Conservation (phyloP, 2,888 invertebrate genomes). For the Dasysyrphus tricinctus region DNA sequence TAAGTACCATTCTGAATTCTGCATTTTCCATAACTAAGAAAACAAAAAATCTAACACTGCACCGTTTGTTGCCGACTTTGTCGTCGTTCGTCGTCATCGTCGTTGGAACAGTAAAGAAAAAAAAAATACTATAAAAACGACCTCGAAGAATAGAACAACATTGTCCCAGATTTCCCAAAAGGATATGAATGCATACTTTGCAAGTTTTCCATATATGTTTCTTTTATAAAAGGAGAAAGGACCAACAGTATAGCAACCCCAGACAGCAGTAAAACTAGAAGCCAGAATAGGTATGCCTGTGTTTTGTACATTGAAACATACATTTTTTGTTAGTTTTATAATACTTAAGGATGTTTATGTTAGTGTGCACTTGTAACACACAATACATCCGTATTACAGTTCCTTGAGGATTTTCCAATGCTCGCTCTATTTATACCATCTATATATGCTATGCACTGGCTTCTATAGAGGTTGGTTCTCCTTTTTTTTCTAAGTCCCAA, state of each 20-base stretch:
- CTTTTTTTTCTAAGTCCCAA: conserved; percentile 36
- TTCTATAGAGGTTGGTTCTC: neutral
- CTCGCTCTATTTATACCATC: neutral
- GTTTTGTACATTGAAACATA: conserved; percentile 62
- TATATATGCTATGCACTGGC: neutral
- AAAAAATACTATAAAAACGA: conserved; percentile 37
- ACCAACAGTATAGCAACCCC: conserved; percentile 13
- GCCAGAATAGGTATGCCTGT: conserved; percentile 25
- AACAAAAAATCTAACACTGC: conserved; percentile 28
- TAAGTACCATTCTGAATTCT: conserved; percentile 66
- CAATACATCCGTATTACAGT: conserved; percentile 46
- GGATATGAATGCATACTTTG: conserved; percentile 73
- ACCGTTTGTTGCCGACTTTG: conserved; percentile 10
- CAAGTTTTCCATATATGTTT: conserved; percentile 54
- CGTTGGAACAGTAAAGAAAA: conserved; percentile 18
- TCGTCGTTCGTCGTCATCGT: conserved; percentile 8
- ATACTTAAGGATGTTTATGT: conserved; percentile 37
- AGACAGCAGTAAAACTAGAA: conserved; percentile 45
- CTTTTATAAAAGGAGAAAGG: conserved; percentile 1
- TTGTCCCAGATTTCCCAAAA: conserved; percentile 73
- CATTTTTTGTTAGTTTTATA: conserved; percentile 50
- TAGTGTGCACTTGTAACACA: conserved; percentile 45
- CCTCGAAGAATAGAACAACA: conserved; percentile 72
- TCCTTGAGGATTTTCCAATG: conserved; percentile 62
- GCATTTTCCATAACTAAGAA: conserved; percentile 33